phyloP scores from a whole-genome alignment of 2,797 vertebrate species.

The Argyrosomus regius region DNA sequence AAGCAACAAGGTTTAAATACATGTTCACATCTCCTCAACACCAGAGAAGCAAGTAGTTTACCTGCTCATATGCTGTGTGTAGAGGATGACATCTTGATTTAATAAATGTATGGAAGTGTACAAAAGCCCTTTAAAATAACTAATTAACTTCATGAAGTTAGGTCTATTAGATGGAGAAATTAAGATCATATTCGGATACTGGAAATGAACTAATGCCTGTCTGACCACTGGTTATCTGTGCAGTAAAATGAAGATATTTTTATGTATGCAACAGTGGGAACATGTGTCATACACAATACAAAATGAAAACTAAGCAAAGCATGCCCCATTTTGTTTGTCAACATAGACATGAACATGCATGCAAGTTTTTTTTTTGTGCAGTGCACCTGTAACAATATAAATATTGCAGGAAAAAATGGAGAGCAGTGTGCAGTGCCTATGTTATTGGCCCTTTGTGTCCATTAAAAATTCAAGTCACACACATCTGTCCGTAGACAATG shows the following conservation, averaged over 20 bases:
- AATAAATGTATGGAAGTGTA: neutral
- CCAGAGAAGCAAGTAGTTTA: neutral
- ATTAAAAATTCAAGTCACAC: constrained; percentile 77
- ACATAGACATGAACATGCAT: neutral
- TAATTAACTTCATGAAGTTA: neutral
- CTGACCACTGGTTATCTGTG: constrained; percentile 17
- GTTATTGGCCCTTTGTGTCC: constrained; percentile 21
- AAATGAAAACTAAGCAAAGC: constrained; percentile 6
- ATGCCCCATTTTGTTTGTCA: constrained; percentile 4
- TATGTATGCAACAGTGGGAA: constrained; percentile 17
- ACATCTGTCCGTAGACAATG: constrained; percentile 52
- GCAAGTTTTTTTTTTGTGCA: constrained; percentile 25
- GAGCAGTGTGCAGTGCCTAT: neutral
- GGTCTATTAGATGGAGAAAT: neutral
- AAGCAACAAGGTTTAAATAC: neutral
- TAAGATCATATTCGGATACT: neutral
- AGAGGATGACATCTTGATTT: neutral
- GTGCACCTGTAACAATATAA: constrained; percentile 51
- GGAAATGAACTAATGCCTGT: constrained; percentile 14
- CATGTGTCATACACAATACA: neutral
- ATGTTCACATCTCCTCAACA: constrained; percentile 8
- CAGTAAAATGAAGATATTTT: constrained; percentile 6
- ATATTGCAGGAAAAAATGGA: neutral
- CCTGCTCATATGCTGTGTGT: neutral
- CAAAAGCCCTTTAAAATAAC: neutral